Evolutionary conservation across 2,888 invertebrate species (phyloP).

Genomic region (Agrypnus murinus): DNA sequence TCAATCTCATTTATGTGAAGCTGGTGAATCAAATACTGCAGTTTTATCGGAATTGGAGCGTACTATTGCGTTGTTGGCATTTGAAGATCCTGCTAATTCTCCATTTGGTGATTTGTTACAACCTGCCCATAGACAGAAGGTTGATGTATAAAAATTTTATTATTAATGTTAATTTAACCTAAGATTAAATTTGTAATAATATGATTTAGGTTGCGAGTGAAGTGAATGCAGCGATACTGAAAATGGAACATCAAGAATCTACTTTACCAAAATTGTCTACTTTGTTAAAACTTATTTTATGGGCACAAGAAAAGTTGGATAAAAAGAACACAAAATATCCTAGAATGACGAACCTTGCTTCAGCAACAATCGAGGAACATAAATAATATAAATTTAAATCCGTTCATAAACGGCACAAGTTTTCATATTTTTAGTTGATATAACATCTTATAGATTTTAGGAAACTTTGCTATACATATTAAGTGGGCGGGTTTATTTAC

Average conservation of each 20-base stretch:
- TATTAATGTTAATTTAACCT: neutral
- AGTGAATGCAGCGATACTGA: slow-evolving; percentile 96
- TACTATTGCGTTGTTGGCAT: slow-evolving; percentile 95
- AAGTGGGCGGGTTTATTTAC: no score
- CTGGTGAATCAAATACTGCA: slow-evolving; percentile 87
- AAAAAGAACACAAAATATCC: slow-evolving; percentile 96
- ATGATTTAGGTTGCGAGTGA: slow-evolving; percentile 90
- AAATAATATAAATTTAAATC: slow-evolving; percentile 71
- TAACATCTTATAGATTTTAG: no score
- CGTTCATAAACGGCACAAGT: slow-evolving; percentile 45
- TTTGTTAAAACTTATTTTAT: slow-evolving; percentile 92
- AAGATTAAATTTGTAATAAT: neutral
- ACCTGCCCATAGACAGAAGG: slow-evolving; percentile 95
- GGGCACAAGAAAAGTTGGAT: slow-evolving; percentile 97
- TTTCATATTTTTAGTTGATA: slow-evolving; percentile 42
- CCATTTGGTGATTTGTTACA: slow-evolving; percentile 96
- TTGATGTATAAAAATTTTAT: slow-evolving; percentile 63
- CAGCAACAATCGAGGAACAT: slow-evolving; percentile 85
- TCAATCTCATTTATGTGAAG: slow-evolving; percentile 91
- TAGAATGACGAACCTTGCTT: slow-evolving; percentile 94
- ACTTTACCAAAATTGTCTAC: slow-evolving; percentile 94
- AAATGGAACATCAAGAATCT: slow-evolving; percentile 93
- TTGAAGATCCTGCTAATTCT: slow-evolving; percentile 95
- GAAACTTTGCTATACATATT: no score
- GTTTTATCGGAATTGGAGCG: slow-evolving; percentile 90